These are phyloP conservation scores for Anarhynchus alexandrinus DNA, from an alignment of 2,113 vertebrate species.

Conservation along the genomic window DNA sequence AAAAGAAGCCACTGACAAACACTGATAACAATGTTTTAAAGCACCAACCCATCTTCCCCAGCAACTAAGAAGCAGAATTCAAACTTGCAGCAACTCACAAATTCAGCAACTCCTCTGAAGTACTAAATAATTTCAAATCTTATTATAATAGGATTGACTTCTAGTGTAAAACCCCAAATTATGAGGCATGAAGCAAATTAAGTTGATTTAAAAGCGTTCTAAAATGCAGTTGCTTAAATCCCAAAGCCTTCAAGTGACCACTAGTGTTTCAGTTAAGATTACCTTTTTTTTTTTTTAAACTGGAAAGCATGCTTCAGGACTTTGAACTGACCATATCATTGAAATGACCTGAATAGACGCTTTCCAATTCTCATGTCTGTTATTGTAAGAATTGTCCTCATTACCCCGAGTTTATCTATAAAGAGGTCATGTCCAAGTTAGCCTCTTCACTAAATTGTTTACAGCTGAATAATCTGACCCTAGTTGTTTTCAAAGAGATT, in stretches of 20 bases:
- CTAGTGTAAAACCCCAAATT: background rate
- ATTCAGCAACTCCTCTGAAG: background rate
- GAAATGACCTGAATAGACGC: background rate
- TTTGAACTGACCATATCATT: background rate
- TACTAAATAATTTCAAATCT: background rate
- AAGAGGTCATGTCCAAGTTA: background rate
- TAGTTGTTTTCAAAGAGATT: background rate
- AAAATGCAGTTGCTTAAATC: background rate
- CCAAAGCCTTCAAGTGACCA: background rate
- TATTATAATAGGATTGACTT: background rate
- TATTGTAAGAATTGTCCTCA: background rate
- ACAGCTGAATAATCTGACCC: background rate
- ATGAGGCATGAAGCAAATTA: background rate
- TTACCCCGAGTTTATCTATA: background rate
- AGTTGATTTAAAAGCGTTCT: background rate
- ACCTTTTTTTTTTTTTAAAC: background rate
- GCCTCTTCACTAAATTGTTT: background rate
- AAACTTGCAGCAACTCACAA: background rate
- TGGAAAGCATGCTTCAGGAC: background rate
- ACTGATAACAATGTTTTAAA: background rate
- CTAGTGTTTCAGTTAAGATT: background rate
- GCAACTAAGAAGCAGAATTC: background rate
- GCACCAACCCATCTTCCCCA: background rate
- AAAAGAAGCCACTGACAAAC: background rate
- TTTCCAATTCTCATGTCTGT: background rate